These are phyloP conservation scores for Muscicapa comitata DNA, from an alignment of 2,797 vertebrate species.

Conservation along the genomic window DNA sequence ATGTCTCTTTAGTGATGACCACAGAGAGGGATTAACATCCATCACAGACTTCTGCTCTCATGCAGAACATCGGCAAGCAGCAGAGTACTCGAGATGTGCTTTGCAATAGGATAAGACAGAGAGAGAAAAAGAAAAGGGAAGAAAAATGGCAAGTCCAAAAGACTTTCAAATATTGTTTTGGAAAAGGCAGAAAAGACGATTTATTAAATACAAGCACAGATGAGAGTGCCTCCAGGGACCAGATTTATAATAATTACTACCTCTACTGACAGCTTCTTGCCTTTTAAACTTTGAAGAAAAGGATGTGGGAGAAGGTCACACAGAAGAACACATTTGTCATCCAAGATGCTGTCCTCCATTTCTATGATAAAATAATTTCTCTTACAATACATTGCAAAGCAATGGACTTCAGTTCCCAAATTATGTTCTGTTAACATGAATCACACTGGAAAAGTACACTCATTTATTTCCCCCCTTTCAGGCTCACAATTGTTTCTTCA, in stretches of 20 bases:
- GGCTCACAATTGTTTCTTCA: background rate
- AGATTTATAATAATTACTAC: constrained; percentile 42
- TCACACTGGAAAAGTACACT: background rate
- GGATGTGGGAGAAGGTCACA: constrained; percentile 8
- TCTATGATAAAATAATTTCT: background rate
- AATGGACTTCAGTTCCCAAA: background rate
- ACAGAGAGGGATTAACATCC: background rate
- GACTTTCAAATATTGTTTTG: background rate
- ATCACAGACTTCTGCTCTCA: background rate
- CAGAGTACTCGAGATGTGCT: background rate
- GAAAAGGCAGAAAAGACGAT: background rate
- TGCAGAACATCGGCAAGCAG: background rate
- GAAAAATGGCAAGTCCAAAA: background rate
- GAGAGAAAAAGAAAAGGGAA: accelerated
- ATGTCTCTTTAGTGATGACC: background rate
- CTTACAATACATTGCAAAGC: background rate
- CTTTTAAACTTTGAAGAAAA: constrained; percentile 35
- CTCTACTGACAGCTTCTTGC: background rate
- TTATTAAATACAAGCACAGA: constrained; percentile 18
- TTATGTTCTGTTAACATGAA: background rate
- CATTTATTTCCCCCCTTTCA: background rate
- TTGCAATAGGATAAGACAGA: background rate
- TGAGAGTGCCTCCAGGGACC: background rate
- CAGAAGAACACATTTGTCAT: constrained; percentile 25
- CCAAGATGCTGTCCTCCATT: background rate